Conservation (phyloP, 2,113 vertebrate species). For the Channa maculata region DNA sequence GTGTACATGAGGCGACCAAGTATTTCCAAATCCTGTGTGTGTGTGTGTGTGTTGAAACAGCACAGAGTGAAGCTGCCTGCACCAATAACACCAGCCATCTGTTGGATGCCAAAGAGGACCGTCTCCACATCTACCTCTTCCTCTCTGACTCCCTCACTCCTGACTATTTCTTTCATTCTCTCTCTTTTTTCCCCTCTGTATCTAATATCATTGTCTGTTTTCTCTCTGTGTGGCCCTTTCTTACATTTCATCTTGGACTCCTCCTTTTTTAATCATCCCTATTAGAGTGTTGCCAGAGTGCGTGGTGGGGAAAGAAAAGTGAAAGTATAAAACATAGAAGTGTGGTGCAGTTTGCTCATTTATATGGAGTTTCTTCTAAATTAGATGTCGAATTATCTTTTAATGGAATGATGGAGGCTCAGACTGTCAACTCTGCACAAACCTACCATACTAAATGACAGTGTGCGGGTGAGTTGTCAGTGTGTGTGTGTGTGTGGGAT, state of each 20-base stretch:
- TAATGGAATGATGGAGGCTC: neutral
- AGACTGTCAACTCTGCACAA: neutral
- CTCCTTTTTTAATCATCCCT: neutral
- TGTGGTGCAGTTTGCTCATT: conserved; percentile 1
- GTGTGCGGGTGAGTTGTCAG: neutral
- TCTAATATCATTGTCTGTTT: conserved; percentile 28
- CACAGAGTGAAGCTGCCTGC: conserved; percentile 32
- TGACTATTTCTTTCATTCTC: conserved; percentile 13
- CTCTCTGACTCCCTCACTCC: conserved; percentile 17
- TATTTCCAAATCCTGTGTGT: too few relatives aligned
- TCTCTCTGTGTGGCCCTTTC: conserved; percentile 14
- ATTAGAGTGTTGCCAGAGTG: conserved; percentile 15
- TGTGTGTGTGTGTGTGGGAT: neutral
- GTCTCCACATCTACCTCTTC: conserved; percentile 44
- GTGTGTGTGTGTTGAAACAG: conserved; percentile 13
- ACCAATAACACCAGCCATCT: conserved; percentile 64
- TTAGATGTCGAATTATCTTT: too few relatives aligned
- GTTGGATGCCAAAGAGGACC: conserved; percentile 43
- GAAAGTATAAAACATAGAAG: conserved; percentile 11
- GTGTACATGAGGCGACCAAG: neutral
- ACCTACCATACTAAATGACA: neutral
- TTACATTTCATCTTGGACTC: neutral
- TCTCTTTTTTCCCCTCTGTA: neutral
- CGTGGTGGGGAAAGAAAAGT: conserved; percentile 8
- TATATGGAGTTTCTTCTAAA: neutral